Conservation (phyloP, 2,797 vertebrate species). For the Adrianichthys oophorus region DNA sequence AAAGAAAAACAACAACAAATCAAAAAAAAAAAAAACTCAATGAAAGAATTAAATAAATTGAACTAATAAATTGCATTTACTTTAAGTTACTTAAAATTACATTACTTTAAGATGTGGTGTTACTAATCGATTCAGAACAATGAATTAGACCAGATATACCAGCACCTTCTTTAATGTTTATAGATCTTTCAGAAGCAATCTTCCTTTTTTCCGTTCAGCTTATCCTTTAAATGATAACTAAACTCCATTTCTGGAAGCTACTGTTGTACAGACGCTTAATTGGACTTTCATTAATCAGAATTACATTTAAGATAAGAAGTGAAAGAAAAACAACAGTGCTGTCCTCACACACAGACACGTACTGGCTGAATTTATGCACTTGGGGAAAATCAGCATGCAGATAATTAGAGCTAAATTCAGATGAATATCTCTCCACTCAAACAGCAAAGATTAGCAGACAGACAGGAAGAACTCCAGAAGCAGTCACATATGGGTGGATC, state of each 20-base stretch:
- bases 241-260: conserved; percentile 6
- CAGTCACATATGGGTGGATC: conserved; percentile 15
- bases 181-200: too few relatives aligned
- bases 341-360: conserved; percentile 7
- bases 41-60: too few relatives aligned
- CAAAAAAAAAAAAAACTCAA: too few relatives aligned
- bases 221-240: background rate
- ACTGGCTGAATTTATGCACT: conserved; percentile 9
- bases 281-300: conserved; percentile 44
- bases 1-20: too few relatives aligned
- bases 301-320: background rate
- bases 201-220: background rate
- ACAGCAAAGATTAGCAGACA: conserved; percentile 35
- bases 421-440: conserved; percentile 41
- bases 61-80: too few relatives aligned
- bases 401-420: conserved; percentile 48
- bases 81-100: too few relatives aligned
- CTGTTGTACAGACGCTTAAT: conserved; percentile 44
- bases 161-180: too few relatives aligned
- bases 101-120: too few relatives aligned
- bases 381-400: conserved; percentile 36
- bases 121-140: too few relatives aligned
- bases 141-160: too few relatives aligned
- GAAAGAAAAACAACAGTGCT: conserved; percentile 6
- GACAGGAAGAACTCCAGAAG: conserved; percentile 5